Evolutionary conservation across 2,888 invertebrate genomes (phyloP), one percentile per base, ranked within the genome.

Genomic region (Lepidochitona cinerea): DNA sequence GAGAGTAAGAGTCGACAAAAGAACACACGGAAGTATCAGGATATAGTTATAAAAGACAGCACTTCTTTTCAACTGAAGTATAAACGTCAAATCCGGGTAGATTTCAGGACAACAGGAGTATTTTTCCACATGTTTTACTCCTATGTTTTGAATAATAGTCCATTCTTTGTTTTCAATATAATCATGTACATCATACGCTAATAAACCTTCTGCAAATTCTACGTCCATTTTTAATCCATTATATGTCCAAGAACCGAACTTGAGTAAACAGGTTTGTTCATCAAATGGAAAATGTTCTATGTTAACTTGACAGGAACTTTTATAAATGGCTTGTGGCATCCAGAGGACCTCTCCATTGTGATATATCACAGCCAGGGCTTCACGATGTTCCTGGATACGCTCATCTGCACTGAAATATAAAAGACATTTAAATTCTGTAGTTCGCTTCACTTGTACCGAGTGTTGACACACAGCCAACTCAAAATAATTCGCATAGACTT

Each of bases 201-300:
- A 32, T n/a, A 67, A 29, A 23, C 36, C 66, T n/a, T 66, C 26
- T 12, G 35, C 78, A 54, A 89, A 83, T 52, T 78, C 78, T 3
- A 90, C 76, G 76, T 89, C 85, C 70, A 90, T 69, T 75, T 89
- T 84, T 70, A 80, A 76, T n/a, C 89, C 89, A 70, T 87, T 86
- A 80, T 90, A 88, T 3, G 90, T 87, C 90, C 90, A 90, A 4
- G 89, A 88, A 65, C 90, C 90, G 76, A 91, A 91, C 83, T 91
- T 91, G 32, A 91, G 79, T 18, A 81, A 74, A 80, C 91, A 91
- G 23, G 74, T 80, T 79, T 91, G 91, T 49, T 85, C 82, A 79
- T 91, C 91, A 76, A 90, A 91, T 1, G 91, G 91, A 78, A 91
- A 91, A 69, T 89, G 83, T 26, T 79, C 83, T 37, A 90, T 89